A percentile compares a stretch with the other conserved stretches of the same genome.
These are phyloP conservation scores for Bombus haemorrhoidalis DNA, from an alignment of 1,140 invertebrate species.

Conservation along the genomic window DNA sequence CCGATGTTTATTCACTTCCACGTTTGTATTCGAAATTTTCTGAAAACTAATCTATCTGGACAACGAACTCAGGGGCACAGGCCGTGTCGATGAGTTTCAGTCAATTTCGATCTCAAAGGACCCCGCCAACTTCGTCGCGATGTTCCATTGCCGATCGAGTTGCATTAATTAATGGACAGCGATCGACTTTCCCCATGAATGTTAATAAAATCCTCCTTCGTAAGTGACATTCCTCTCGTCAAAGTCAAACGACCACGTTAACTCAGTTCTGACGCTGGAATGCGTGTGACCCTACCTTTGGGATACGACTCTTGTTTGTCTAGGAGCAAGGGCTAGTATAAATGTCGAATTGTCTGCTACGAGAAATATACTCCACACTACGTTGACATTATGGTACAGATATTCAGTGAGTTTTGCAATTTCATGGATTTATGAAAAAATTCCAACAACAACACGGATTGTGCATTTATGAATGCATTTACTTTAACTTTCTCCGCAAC, in stretches of 20 bases:
- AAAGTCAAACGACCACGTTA: neutral
- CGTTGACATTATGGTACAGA: too few species aligned
- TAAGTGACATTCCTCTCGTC: neutral
- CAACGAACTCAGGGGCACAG: neutral
- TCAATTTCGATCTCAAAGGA: slow-evolving; percentile 30
- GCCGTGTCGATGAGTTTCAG: slow-evolving; percentile 6
- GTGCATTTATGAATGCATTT: too few species aligned
- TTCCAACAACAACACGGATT: neutral
- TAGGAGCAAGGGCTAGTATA: neutral
- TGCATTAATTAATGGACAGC: slow-evolving; percentile 53
- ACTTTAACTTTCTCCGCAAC: too few species aligned
- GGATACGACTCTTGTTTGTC: neutral
- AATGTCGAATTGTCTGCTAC: neutral
- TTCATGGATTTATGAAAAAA: neutral
- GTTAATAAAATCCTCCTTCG: slow-evolving; percentile 8
- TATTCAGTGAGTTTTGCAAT: neutral
- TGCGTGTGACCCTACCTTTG: neutral
- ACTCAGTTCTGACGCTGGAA: neutral
- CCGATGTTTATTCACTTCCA: neutral
- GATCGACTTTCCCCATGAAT: slow-evolving; percentile 4
- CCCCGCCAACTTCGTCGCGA: neutral
- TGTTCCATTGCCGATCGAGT: slow-evolving; percentile 25
- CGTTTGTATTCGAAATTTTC: neutral
- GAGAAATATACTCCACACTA: too few species aligned
- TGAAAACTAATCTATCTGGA: slow-evolving; percentile 8